Base-by-base conservation (phyloP, 2,113 vertebrate genomes). In the Shinisaurus crocodilurus region DNA sequence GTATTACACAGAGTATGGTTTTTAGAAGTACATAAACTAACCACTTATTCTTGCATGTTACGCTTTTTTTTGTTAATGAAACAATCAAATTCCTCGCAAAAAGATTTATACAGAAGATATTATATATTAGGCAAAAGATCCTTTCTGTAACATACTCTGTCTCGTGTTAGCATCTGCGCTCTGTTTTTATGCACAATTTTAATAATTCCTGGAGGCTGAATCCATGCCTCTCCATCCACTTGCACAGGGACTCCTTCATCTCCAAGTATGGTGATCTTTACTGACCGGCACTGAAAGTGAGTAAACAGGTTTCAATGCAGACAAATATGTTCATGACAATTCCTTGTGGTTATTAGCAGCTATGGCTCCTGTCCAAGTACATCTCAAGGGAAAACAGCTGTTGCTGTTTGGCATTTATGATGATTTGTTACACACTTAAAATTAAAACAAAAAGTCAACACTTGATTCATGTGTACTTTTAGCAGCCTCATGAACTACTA, bases 101-200 rank as follows among this genome's bases (percentile, higher is more conserved):
- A 1, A 32, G 0, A 32, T 37, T 85, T 43, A 83, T 65, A 89
- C 6, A 48, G 81, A 75, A 2, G 1, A 48, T 4, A 82, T 87
- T 79, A 81, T 43, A 81, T 40, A 83, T 54, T 37, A 15, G 67
- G 76, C n/a, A 76, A 48, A 91, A 87, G 63, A 88, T 7, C 0
- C 1, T 91, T 65, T 86, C 60, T 90, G 77, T 63, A 84, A 97
- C 98, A 91, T 97, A 99, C 99, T 95, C 99, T 97, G 97, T 99
- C 99, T 96, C 99, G 98, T 27, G 99, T 99, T 88, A 99, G 96
- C 99, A 99, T 99, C 97, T 99, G 99, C 74, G 99, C 99, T 95
- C 99, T 96, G 97, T 99, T 99, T 96, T 99, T 99, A 96, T 99
- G 99, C 89, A 99, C 97, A 88, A 99, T 99, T 97, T 99, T 99